These are phyloP conservation scores for Pycnomerus fuliginosus DNA, from an alignment of 2,888 invertebrate species.

Conservation along the genomic window DNA sequence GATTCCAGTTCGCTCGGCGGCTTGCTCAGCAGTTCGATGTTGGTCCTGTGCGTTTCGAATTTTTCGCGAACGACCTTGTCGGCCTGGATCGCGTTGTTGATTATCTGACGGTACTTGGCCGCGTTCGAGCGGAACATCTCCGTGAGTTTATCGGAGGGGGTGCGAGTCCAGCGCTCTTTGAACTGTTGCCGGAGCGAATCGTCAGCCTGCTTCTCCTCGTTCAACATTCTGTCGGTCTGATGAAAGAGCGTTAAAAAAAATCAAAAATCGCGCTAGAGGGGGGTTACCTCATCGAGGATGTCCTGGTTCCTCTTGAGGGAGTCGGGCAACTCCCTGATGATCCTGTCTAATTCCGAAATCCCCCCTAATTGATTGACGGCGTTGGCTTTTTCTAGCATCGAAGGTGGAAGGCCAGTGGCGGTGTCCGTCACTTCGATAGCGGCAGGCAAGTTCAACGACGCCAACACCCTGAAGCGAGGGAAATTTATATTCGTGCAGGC, in stretches of 20 bases:
- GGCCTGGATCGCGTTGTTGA: constrained; percentile 82
- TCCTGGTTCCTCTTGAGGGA: constrained; percentile 89
- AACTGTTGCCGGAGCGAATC: constrained; percentile 85
- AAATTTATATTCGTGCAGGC: neutral
- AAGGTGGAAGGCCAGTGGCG: constrained; percentile 78
- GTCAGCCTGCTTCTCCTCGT: constrained; percentile 91
- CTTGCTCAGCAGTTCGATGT: constrained; percentile 80
- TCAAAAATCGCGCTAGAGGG: no score
- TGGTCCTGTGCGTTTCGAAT: constrained; percentile 72
- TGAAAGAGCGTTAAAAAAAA: no score
- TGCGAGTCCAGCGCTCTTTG: constrained; percentile 90
- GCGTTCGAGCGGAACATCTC: constrained; percentile 85
- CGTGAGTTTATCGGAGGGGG: constrained; percentile 83
- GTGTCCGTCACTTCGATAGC: constrained; percentile 82
- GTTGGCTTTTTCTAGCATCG: constrained; percentile 81
- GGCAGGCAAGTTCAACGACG: constrained; percentile 95
- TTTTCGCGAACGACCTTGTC: constrained; percentile 86
- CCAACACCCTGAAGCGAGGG: constrained; percentile 64
- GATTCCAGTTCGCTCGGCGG: constrained; percentile 68
- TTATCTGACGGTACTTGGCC: constrained; percentile 90
- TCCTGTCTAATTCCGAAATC: constrained; percentile 64
- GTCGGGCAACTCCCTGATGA: constrained; percentile 87
- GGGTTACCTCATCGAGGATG: constrained; percentile 92
- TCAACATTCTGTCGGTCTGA: constrained; percentile 75
- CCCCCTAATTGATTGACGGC: constrained; percentile 79